These are phyloP conservation scores for Euclidia mi DNA, from an alignment of 2,888 invertebrate species.

Conservation along the genomic window DNA sequence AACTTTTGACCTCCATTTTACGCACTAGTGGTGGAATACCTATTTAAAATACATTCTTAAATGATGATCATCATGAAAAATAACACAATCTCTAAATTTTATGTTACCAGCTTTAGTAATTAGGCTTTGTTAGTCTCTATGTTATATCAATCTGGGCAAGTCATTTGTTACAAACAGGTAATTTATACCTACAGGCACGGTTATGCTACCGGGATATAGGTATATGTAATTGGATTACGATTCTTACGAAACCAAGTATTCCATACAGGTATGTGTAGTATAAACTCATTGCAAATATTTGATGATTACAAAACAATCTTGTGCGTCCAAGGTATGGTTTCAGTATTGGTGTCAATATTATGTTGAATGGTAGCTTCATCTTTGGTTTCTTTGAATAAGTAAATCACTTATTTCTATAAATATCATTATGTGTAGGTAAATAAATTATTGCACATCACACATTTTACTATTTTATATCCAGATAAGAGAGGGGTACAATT, in stretches of 20 bases:
- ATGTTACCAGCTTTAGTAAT: no score
- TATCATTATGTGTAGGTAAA: not conserved
- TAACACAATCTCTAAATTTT: no score
- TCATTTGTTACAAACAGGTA: no score
- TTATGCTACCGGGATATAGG: not conserved
- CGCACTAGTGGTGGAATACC: no score
- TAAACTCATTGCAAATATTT: slow-evolving; percentile 67
- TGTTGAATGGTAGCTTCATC: slow-evolving; percentile 79
- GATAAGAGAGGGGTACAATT: no score
- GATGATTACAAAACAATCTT: slow-evolving; percentile 69
- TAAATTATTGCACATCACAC: not conserved
- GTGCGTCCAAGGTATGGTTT: slow-evolving; percentile 70
- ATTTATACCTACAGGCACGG: not conserved
- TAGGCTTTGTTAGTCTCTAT: no score
- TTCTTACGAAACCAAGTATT: slow-evolving; percentile 74
- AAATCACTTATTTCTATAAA: not conserved
- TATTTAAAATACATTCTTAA: no score
- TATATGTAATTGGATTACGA: not conserved
- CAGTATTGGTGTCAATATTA: slow-evolving; percentile 68
- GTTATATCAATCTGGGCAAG: no score
- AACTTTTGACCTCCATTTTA: no score
- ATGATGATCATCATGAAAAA: no score
- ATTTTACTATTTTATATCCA: no score
- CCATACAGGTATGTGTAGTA: slow-evolving; percentile 74
- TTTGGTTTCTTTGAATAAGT: slow-evolving; percentile 24